Base-by-base conservation (phyloP, 2,888 invertebrate species). In the Pachycephus smyrnensis region DNA sequence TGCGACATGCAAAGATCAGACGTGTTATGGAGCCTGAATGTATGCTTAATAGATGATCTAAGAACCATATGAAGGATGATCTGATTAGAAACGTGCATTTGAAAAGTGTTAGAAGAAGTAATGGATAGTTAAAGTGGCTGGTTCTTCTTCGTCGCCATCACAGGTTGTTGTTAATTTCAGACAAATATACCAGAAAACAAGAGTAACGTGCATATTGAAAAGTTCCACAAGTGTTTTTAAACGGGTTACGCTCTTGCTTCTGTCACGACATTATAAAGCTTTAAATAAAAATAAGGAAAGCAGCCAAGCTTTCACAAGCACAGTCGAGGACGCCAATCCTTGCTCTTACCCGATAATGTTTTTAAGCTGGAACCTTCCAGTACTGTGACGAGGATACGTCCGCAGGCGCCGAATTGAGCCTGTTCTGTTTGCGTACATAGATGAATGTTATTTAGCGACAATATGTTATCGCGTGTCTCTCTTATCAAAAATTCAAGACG, bases 401-500 rank as follows among this genome's bases (percentile, higher is more conserved):
- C 94, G 84, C 92, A 92, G 81, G 93, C 94, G 90, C 92, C 93
- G 91, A 93, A 92, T 89, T 92, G 92, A 88, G 92, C 93, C 92
- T 93, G 92, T 85, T 93, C 93, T 92, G 89, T 88, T 88, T 84
- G 80, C 77, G 32, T 33, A 71, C 33, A 71, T 33, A 71, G 31
- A 71, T 31, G 9, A 71, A 71, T 23, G 15, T 71, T 71, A 71
- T 71, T 71, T 31, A 32, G 23, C 31, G 15, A 71, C 71, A 33
- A 12, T 3, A 31, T 12, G 71, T 31, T 31, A 71, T 71, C 71
- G 30, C 15, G 31, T 9, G 23, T 23, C 23, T 55, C 55, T 55
- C 23, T 55, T 55, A 55, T 55, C 55, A 55, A 40, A 55, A 40
- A 55, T 23, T 55, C 55, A 55, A 55, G 23, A 55, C 55, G 2